Evolutionary conservation across 2,888 invertebrate species (phyloP).

Genomic region (Electrophaes corylata): DNA sequence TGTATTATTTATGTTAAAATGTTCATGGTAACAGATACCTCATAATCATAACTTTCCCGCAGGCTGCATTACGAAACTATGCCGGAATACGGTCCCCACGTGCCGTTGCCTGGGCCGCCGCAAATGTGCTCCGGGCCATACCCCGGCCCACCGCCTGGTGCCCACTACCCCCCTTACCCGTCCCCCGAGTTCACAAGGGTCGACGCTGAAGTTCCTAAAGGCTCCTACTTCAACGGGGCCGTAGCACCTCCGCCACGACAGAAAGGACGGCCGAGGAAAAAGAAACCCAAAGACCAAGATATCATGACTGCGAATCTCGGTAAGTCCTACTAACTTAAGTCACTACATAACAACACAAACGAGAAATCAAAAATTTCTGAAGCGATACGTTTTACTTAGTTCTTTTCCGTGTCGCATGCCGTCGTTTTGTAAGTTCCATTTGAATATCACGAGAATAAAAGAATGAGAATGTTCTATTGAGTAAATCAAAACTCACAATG

Average conservation of each 20-base stretch:
- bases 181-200: constrained; percentile 84
- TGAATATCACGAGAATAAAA: too few species aligned
- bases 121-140: constrained; percentile 84
- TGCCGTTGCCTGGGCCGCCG: constrained; percentile 84
- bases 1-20: background rate
- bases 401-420: constrained; percentile 43
- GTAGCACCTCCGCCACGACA: constrained; percentile 89
- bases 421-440: constrained; percentile 53
- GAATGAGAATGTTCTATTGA: too few species aligned
- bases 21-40: background rate
- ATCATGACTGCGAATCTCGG: constrained; percentile 94
- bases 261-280: constrained; percentile 96
- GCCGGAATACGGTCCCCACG: constrained; percentile 83
- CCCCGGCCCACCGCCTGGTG: constrained; percentile 72
- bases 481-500: too few species aligned
- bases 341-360: constrained; percentile 25
- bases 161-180: constrained; percentile 83
- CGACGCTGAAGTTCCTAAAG: constrained; percentile 78
- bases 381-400: constrained; percentile 37
- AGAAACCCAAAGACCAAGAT: constrained; percentile 96
- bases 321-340: constrained; percentile 71
- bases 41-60: constrained; percentile 29
- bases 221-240: constrained; percentile 84
- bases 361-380: constrained; percentile 11
- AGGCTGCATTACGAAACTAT: constrained; percentile 81